Base-by-base conservation (phyloP, 2,113 vertebrate genomes). In the Trichomycterus rosablanca region DNA sequence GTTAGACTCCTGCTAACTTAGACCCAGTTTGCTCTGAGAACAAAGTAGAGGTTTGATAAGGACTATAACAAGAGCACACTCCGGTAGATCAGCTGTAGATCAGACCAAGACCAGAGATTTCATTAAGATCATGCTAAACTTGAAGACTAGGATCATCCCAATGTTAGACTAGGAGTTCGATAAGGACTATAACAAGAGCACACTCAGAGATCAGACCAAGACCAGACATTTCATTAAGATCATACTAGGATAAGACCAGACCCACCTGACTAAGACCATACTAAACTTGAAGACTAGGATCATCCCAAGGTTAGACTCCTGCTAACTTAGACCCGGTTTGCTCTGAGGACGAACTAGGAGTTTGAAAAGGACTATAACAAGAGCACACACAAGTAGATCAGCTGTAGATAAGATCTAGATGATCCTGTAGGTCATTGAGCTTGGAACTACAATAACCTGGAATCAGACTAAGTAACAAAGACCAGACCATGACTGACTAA, bases 401-500 rank as follows among this genome's bases (percentile, higher is more conserved):
- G 1, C 5, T 10, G 1, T n/a, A n/a, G n/a, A n/a, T n/a, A n/a
- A 19, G 9, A 45, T 18, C 20, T n/a, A n/a, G n/a, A 7, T n/a
- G 0, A 26, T 15, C 2, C 18, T 3, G 43, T 3, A 18, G 24
- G 5, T 16, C 14, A 16, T 24, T 23, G n/a, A n/a, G n/a, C n/a
- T n/a, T n/a, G n/a, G n/a, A n/a, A n/a, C n/a, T n/a, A n/a, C n/a
- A n/a, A n/a, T n/a, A n/a, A n/a, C n/a, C n/a, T n/a, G n/a, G n/a
- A n/a, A n/a, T n/a, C n/a, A n/a, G 0, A 10, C 5, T 2, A 14
- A 19, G 3, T 3, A 1, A 3, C 7, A 3, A 18, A 6, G 8
- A 16, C 4, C n/a, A 18, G n/a, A n/a, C n/a, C n/a, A n/a, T n/a
- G n/a, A n/a, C n/a, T n/a, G n/a, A n/a, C n/a, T n/a, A n/a, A n/a